phyloP scores from a whole-genome alignment of 2,113 vertebrate species.

The Chlamydotis undulata region DNA sequence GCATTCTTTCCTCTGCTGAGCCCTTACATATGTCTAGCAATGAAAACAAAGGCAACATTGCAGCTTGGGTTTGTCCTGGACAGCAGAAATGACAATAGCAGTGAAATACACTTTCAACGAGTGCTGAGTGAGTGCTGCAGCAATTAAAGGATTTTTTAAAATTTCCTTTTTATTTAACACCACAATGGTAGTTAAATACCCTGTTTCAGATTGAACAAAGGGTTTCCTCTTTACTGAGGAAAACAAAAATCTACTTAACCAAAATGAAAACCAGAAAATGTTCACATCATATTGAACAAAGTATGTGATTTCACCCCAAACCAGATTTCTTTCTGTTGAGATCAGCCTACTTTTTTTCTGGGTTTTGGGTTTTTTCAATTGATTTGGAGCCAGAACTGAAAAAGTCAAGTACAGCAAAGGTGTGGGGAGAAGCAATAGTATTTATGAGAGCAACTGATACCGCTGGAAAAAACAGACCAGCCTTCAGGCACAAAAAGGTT shows the following conservation, averaged over 20 bases:
- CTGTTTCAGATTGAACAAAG: not conserved
- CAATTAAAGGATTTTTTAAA: not conserved
- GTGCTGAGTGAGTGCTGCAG: not conserved
- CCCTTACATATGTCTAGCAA: not conserved
- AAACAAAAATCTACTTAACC: not conserved
- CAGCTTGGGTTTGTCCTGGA: not conserved
- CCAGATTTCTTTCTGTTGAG: constrained; percentile 24
- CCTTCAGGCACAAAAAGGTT: constrained; percentile 39
- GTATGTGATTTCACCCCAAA: constrained; percentile 12
- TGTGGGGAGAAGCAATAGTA: constrained; percentile 40
- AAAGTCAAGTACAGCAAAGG: constrained; percentile 26
- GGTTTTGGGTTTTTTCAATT: not conserved
- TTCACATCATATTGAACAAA: constrained; percentile 1
- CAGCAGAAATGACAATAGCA: not conserved
- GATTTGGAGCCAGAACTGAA: constrained; percentile 55
- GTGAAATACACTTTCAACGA: not conserved
- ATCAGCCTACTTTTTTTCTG: not conserved
- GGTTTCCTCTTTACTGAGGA: not conserved
- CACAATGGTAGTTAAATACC: not conserved
- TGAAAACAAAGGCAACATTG: not conserved
- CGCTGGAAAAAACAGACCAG: constrained; percentile 35
- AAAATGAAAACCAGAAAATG: constrained; percentile 46
- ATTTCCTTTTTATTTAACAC: not conserved
- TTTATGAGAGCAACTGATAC: constrained; percentile 52
- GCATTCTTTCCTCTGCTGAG: not conserved